These are phyloP conservation scores for Tipula lateralis DNA, from an alignment of 2,888 invertebrate genomes.

Conservation along the genomic window DNA sequence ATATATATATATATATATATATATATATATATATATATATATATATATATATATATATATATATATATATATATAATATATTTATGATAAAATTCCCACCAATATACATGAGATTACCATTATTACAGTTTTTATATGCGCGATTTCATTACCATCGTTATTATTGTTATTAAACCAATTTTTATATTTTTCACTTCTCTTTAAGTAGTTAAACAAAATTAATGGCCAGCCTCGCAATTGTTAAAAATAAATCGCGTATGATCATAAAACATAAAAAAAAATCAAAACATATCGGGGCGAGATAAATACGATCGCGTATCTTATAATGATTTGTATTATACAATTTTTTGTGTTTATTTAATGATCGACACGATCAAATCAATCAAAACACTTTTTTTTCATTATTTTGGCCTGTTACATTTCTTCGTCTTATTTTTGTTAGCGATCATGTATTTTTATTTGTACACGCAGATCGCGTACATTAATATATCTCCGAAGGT, in stretches of 20 bases:
- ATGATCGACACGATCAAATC: constrained; percentile 19
- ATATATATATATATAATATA: background rate
- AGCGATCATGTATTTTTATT: background rate
- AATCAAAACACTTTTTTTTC: background rate
- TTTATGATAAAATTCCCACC: background rate
- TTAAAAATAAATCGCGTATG: background rate
- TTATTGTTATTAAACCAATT: background rate
- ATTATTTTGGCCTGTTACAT: background rate
- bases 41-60: background rate
- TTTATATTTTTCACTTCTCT: background rate
- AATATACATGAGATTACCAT: background rate
- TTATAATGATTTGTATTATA: background rate
- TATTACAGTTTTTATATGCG: background rate
- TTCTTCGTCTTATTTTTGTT: background rate
- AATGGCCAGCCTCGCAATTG: background rate
- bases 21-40: too few species aligned
- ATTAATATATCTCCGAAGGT: background rate
- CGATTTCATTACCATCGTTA: constrained; percentile 11
- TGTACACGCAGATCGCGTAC: background rate
- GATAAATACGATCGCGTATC: background rate
- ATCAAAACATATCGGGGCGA: background rate
- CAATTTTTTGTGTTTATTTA: constrained; percentile 14
- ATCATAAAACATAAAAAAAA: background rate
- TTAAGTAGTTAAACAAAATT: background rate
- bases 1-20: too few species aligned